Evolutionary conservation across 1,140 invertebrate species (phyloP).

Genomic region (Drosophila lacertosa): DNA sequence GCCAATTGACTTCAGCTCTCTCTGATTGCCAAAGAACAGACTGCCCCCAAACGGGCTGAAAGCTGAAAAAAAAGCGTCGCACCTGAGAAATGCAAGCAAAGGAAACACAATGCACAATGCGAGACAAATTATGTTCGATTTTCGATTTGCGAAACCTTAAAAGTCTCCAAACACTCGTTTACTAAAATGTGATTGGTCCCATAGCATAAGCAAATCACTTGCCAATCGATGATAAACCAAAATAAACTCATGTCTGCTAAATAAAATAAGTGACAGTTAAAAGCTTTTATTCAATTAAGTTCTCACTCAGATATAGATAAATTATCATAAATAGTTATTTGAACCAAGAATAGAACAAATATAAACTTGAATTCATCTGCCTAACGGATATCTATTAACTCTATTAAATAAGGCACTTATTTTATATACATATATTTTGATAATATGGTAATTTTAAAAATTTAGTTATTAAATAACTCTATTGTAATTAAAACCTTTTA

Average conservation of each 20-base stretch:
- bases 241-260: not conserved
- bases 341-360: no score
- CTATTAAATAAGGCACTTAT: no score
- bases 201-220: not conserved
- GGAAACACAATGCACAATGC: conserved; percentile 23
- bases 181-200: conserved; percentile 17
- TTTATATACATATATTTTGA: no score
- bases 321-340: no score
- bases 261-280: not conserved
- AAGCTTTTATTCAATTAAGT: not conserved
- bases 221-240: conserved; percentile 1
- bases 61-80: conserved; percentile 16
- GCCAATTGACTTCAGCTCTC: conserved; percentile 62
- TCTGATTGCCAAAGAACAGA: conserved; percentile 33
- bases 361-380: no score
- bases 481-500: no score
- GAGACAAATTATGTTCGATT: conserved; percentile 64
- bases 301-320: no score
- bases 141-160: conserved; percentile 65
- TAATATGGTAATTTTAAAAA: no score
- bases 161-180: conserved; percentile 33
- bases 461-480: no score
- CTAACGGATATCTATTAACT: no score
- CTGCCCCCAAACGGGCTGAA: not conserved
- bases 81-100: conserved; percentile 59